phyloP scores from a whole-genome alignment of 1,140 invertebrate species.

The Papilio dardanus region DNA sequence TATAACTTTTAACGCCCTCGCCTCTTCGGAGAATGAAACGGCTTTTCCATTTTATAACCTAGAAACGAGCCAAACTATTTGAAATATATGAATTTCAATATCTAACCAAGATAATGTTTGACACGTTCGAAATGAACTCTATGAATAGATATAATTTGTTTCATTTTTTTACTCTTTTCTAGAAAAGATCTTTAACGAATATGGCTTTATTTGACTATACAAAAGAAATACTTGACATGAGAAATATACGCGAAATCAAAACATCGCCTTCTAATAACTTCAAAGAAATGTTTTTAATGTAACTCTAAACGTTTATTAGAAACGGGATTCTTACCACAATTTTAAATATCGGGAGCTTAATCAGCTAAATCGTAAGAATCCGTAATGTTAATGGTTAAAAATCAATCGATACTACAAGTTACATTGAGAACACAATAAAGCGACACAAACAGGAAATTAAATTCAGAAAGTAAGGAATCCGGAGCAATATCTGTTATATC shows the following conservation, averaged over 20 bases:
- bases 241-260: too few relatives aligned
- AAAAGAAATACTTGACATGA: too few relatives aligned
- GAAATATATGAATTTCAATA: conserved; percentile 9
- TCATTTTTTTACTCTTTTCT: not conserved
- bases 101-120: not conserved
- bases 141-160: not conserved
- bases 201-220: not conserved
- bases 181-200: not conserved
- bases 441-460: not conserved
- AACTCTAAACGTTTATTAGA: too few relatives aligned
- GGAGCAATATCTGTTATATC: not conserved
- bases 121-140: not conserved
- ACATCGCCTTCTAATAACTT: too few relatives aligned
- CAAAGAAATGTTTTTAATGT: too few relatives aligned
- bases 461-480: not conserved
- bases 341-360: too few relatives aligned
- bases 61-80: not conserved
- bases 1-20: conserved; percentile 14
- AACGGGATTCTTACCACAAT: too few relatives aligned
- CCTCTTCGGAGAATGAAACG: not conserved
- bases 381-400: not conserved
- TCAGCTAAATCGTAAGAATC: too few relatives aligned
- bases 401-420: not conserved
- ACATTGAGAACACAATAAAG: not conserved
- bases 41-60: conserved; percentile 16